A percentile compares a stretch with the other conserved stretches of the same genome.
These are phyloP conservation scores for Empis livida DNA, from an alignment of 2,888 invertebrate genomes.

Conservation along the genomic window DNA sequence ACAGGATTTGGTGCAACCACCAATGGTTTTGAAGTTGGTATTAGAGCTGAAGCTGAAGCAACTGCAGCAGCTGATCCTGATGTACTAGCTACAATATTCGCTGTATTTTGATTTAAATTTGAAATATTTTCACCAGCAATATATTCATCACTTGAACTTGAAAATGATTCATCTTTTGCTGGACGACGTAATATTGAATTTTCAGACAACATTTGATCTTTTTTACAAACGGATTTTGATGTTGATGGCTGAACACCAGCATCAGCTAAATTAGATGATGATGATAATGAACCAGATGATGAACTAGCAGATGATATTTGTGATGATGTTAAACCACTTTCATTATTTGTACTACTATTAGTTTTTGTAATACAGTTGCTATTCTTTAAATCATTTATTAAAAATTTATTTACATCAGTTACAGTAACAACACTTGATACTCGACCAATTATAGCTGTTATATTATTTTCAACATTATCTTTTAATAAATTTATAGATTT, in stretches of 20 bases:
- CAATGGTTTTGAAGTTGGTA: conserved; percentile 1
- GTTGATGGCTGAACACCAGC: conserved; percentile 13
- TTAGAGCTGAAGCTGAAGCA: conserved; percentile 14
- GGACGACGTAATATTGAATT: conserved; percentile 37
- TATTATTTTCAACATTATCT: neutral
- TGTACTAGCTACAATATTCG: conserved; percentile 18
- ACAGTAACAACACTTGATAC: neutral
- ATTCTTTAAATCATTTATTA: neutral
- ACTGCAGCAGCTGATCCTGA: conserved; percentile 26
- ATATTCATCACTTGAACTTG: conserved; percentile 72
- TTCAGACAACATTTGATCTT: conserved; percentile 8
- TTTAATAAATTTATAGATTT: too few relatives aligned
- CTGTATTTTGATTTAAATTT: neutral
- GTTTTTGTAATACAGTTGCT: conserved; percentile 11
- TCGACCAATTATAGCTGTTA: neutral
- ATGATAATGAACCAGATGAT: conserved; percentile 28
- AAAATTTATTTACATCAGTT: conserved; percentile 1
- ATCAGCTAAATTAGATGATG: conserved; percentile 23
- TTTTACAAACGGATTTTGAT: conserved; percentile 9
- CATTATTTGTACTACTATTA: conserved; percentile 5
- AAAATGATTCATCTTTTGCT: conserved; percentile 68
- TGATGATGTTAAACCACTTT: conserved; percentile 12
- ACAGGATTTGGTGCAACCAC: conserved; percentile 2
- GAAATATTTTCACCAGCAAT: conserved; percentile 41
- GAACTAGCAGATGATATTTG: conserved; percentile 24